A percentile compares a stretch with the other conserved stretches of the same genome.
phyloP scores from a whole-genome alignment of 2,888 invertebrate species.

The Choreutis nemorana region DNA sequence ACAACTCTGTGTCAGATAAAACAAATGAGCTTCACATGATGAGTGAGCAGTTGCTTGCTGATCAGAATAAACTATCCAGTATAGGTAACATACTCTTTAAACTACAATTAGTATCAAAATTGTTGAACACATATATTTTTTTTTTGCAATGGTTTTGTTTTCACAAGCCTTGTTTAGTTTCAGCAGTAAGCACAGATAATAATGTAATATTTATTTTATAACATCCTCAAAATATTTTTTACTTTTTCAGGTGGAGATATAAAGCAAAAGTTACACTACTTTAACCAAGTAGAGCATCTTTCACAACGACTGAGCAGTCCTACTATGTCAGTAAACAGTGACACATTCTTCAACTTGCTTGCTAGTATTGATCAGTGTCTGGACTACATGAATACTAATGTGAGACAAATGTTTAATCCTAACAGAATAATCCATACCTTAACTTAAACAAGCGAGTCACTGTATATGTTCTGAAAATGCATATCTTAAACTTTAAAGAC shows the following conservation, averaged over 20 bases:
- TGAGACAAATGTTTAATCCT: slow-evolving; percentile 38
- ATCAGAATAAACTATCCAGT: slow-evolving; percentile 83
- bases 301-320: slow-evolving; percentile 83
- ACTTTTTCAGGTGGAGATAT: slow-evolving; percentile 68
- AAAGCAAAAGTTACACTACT: slow-evolving; percentile 81
- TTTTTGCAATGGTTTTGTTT: no score
- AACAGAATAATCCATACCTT: background rate
- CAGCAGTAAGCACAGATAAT: no score
- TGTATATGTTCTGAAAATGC: no score
- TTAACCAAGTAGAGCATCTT: slow-evolving; percentile 83
- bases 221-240: no score
- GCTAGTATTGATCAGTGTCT: slow-evolving; percentile 88
- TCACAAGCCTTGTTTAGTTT: no score
- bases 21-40: slow-evolving; percentile 91
- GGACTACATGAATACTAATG: slow-evolving; percentile 82
- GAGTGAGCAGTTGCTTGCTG: slow-evolving; percentile 90
- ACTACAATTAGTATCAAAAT: no score
- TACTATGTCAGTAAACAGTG: slow-evolving; percentile 82
- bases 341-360: slow-evolving; percentile 82
- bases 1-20: slow-evolving; percentile 88
- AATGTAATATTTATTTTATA: no score
- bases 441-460: no score
- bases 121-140: no score
- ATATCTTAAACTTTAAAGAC: no score
- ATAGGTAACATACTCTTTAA: slow-evolving; percentile 70